These are phyloP conservation scores for Erpobdella octoculata DNA, from an alignment of 2,888 invertebrate genomes.

Conservation along the genomic window DNA sequence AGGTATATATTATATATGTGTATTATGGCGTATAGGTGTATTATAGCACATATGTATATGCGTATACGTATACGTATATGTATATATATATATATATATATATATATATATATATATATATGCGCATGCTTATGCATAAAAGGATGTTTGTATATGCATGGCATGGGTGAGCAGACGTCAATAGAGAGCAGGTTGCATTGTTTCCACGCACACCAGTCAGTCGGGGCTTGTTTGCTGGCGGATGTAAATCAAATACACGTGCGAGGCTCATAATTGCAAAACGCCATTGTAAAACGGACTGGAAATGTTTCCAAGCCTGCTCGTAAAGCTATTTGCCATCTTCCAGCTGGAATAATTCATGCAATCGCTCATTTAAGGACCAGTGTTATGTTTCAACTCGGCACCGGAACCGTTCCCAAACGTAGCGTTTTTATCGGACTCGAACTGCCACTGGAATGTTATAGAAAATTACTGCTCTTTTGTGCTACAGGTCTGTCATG, in stretches of 20 bases:
- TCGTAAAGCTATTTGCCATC: slow-evolving; percentile 1
- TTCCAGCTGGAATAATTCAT: slow-evolving; percentile 8
- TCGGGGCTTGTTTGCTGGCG: no score
- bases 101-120: slow-evolving; percentile 14
- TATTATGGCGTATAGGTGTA: background rate
- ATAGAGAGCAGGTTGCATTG: no score
- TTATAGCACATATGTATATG: background rate
- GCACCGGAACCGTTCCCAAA: no score
- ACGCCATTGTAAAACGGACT: background rate
- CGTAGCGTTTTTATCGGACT: no score
- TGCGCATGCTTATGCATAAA: background rate
- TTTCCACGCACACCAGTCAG: background rate
- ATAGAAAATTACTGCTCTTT: no score
- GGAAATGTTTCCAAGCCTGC: background rate
- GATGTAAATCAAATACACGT: background rate
- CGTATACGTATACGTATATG: slow-evolving; percentile 4
- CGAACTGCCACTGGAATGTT: no score
- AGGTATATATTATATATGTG: slow-evolving; percentile 5
- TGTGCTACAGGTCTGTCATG: no score
- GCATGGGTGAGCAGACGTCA: no score
- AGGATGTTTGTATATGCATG: background rate
- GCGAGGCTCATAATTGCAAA: background rate
- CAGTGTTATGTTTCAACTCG: background rate
- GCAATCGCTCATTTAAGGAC: background rate
- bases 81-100: slow-evolving; percentile 14